Base-by-base conservation (phyloP, 2,888 invertebrate species). In the Harpalus rubripes region DNA sequence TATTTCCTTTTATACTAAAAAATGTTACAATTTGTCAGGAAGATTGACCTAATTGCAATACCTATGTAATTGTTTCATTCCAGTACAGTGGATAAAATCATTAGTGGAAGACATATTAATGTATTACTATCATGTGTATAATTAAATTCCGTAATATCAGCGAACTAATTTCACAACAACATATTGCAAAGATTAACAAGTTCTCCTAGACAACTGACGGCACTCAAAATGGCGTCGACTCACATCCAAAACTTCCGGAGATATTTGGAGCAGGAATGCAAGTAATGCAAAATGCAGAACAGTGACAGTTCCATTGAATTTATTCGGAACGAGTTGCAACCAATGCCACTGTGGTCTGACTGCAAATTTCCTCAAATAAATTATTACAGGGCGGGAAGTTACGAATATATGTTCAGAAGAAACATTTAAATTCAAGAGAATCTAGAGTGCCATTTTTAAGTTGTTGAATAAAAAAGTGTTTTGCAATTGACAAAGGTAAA, bases 71-170 rank as follows among this genome's bases (percentile, higher is more conserved):
- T 22, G 56, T 58, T 18, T 78, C 18, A 78, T 58, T 58, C 56
- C 32, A 58, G 26, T 12, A 15, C 56, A n/a, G 16, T 58, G 58
- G 26, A 58, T 78, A 58, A 22, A 78, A 78, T 78, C 78, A 52
- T 74, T 74, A 52, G 16, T 32, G 18, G 58, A 44, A 56, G 78
- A 58, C 78, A 58, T 58, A 78, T 78, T 78, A 78, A 32, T 26
- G 78, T 78, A 58, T 74, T 68, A 68, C 68, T 39, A 68, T 68
- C 68, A 44, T 81, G 68, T 72, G 72, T 82, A 58, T 74, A 82
- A 82, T 82, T 82, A 82, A 82, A 82, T 82, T 82, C 74, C 82
- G 72, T 58, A 72, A 82, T 82, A 82, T 82, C 72, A 58, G 72
- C 41, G 22, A 68, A 22, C 52, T 81, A 81, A 81, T 68, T 81